A percentile compares a stretch with the other conserved stretches of the same genome.
Evolutionary conservation across 2,888 invertebrate species (phyloP).

Genomic region (Eubasilissa splendida): DNA sequence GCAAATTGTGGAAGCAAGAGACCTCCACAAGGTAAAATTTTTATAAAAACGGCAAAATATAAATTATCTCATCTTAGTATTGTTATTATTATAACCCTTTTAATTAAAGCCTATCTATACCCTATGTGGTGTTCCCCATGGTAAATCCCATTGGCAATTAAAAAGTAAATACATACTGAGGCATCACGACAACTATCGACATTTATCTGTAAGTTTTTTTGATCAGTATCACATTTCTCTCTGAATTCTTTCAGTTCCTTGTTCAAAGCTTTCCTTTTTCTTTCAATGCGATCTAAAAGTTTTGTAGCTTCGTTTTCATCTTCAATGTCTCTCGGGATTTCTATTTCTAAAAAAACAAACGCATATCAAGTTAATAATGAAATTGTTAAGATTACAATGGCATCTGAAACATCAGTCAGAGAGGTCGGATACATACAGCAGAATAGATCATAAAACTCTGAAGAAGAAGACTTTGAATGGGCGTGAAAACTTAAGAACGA

Average conservation of each 20-base stretch:
- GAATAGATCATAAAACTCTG: no score
- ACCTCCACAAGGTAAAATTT: no score
- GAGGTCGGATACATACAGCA: no score
- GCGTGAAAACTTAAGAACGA: no score
- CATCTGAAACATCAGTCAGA: neutral
- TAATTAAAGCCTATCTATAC: no score
- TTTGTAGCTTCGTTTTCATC: constrained; percentile 44
- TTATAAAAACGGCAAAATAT: no score
- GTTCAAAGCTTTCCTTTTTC: constrained; percentile 51
- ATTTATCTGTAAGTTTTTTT: constrained; percentile 65
- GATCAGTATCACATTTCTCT: constrained; percentile 65
- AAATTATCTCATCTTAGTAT: no score
- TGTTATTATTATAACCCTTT: no score
- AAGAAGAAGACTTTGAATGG: no score
- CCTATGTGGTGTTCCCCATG: no score
- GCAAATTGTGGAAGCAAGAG: no score
- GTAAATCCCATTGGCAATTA: neutral
- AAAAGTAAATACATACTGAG: constrained; percentile 62
- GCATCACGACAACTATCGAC: constrained; percentile 68
- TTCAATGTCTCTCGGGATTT: constrained; percentile 41
- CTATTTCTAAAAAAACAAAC: constrained; percentile 42
- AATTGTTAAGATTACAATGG: neutral
- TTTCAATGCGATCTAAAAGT: constrained; percentile 38
- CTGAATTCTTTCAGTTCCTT: constrained; percentile 65
- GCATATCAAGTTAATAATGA: neutral